These are phyloP conservation scores for Axea sp. DNA, from an alignment of 2,888 invertebrate species.

Conservation along the genomic window DNA sequence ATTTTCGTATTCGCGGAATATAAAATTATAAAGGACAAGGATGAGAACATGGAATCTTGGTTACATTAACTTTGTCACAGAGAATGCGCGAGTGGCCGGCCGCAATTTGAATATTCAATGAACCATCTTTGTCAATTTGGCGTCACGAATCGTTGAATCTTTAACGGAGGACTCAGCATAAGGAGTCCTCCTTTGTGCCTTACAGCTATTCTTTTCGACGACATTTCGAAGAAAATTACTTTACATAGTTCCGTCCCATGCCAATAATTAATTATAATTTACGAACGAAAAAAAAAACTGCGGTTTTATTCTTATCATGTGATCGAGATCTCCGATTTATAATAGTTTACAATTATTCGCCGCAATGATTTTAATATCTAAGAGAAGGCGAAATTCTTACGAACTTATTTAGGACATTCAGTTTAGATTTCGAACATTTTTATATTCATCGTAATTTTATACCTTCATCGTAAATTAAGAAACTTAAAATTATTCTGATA, in stretches of 20 bases:
- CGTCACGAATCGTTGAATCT: constrained; percentile 70
- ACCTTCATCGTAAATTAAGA: no score
- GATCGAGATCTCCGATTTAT: no score
- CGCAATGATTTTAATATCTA: no score
- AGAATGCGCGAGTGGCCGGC: constrained; percentile 66
- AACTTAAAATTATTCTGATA: no score
- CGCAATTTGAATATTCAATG: constrained; percentile 70
- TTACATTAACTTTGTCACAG: constrained; percentile 65
- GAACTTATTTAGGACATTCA: no score
- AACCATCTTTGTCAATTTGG: constrained; percentile 67
- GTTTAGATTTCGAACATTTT: no score
- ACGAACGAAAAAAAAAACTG: no score
- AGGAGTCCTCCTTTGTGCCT: constrained; percentile 52
- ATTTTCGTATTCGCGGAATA: constrained; percentile 35
- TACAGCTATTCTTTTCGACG: constrained; percentile 25
- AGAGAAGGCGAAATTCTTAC: no score
- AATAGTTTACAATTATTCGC: no score
- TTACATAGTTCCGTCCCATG: neutral
- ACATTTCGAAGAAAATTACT: constrained; percentile 43
- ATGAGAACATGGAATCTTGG: constrained; percentile 50
- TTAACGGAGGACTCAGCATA: constrained; percentile 64
- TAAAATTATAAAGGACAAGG: constrained; percentile 43
- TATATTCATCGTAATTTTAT: no score
- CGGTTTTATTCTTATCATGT: no score
- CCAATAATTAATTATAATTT: constrained; percentile 29